Evolutionary conservation across 2,797 vertebrate species (phyloP).

Genomic region (Cossypha polioptera): DNA sequence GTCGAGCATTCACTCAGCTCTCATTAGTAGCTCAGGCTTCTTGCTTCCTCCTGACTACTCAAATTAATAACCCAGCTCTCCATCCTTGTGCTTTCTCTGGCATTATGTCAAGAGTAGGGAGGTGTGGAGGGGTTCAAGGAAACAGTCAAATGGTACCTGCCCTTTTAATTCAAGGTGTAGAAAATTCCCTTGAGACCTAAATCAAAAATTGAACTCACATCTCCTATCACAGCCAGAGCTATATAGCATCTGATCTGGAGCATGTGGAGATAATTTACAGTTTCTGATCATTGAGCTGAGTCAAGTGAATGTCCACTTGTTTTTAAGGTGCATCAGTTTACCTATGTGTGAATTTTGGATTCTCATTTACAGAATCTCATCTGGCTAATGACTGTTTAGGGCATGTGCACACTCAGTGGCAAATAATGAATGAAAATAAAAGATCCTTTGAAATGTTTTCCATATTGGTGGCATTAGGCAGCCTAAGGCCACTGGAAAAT

Average conservation of each 20-base stretch:
- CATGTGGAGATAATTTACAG: neutral
- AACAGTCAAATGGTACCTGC: neutral
- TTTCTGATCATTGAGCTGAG: neutral
- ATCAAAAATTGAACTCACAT: neutral
- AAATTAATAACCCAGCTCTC: constrained; percentile 28
- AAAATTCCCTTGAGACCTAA: neutral
- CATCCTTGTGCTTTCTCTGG: constrained; percentile 47
- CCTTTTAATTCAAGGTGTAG: constrained; percentile 1
- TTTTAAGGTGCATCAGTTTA: neutral
- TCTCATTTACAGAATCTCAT: neutral
- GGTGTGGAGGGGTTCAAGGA: constrained; percentile 7
- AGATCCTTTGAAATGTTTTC: neutral
- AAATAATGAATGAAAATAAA: neutral
- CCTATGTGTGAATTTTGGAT: neutral
- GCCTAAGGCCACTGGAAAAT: neutral
- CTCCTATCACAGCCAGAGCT: neutral
- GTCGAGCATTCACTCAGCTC: constrained; percentile 5
- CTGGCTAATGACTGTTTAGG: neutral
- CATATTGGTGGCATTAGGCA: neutral
- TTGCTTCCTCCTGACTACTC: constrained; percentile 32
- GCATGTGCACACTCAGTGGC: neutral
- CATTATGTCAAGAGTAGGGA: neutral
- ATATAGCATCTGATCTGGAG: neutral
- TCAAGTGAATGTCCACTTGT: neutral
- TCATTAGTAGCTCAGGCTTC: constrained; percentile 6